These are phyloP conservation scores for Cecropterus lyciades DNA, from an alignment of 1,140 invertebrate genomes.

Conservation along the genomic window DNA sequence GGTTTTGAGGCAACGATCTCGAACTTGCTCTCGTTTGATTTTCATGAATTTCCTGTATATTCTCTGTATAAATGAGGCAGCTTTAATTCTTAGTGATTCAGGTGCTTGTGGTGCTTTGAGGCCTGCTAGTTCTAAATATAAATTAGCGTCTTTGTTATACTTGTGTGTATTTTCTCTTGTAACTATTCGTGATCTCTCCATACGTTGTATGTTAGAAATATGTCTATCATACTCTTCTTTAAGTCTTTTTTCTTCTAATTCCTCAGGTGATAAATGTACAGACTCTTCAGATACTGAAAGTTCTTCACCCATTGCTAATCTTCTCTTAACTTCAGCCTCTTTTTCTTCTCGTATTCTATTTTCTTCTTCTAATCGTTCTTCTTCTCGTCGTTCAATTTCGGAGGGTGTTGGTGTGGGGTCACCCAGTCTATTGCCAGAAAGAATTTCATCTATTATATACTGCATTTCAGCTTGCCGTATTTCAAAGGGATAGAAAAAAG, in stretches of 20 bases:
- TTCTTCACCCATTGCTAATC: conserved; percentile 62
- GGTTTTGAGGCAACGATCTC: conserved; percentile 53
- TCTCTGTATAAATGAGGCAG: conserved; percentile 59
- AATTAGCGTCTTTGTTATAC: conserved; percentile 63
- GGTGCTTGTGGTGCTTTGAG: conserved; percentile 60
- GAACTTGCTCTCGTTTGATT: conserved; percentile 58
- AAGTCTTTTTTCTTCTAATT: conserved; percentile 53
- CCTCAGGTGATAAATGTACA: conserved; percentile 51
- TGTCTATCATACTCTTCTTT: conserved; percentile 62
- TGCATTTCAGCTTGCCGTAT: conserved; percentile 71
- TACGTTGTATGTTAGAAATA: conserved; percentile 68
- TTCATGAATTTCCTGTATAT: conserved; percentile 63
- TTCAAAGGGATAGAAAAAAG: conserved; percentile 76
- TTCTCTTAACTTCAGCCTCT: conserved; percentile 62
- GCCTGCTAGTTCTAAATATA: conserved; percentile 73
- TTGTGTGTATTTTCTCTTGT: conserved; percentile 54
- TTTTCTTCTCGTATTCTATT: conserved; percentile 51
- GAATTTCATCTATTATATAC: conserved; percentile 72
- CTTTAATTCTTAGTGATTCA: conserved; percentile 52
- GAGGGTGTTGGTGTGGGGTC: conserved; percentile 69
- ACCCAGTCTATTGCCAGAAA: conserved; percentile 69
- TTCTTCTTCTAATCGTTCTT: conserved; percentile 59
- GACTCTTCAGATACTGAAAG: conserved; percentile 46
- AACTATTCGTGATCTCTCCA: conserved; percentile 62
- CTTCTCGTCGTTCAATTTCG: conserved; percentile 59